Base-by-base conservation (phyloP, 2,113 vertebrate species). In the Ploceus nigricollis region DNA sequence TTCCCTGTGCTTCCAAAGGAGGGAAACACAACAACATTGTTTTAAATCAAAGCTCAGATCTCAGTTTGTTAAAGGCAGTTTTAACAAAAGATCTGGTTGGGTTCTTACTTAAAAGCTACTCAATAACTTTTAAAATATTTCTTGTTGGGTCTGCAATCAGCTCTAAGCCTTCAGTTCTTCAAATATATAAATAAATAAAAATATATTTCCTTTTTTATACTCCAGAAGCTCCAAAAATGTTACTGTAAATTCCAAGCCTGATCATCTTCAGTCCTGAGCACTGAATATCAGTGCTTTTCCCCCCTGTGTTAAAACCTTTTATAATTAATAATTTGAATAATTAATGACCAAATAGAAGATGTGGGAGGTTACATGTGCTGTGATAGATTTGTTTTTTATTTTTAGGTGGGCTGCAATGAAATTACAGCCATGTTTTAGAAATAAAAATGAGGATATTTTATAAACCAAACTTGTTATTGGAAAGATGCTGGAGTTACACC, bases 21-120 rank as follows among this genome's bases (percentile, higher is more conserved):
- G 71, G 48, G 15, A 58, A 75, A 23, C 28, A 7, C 40, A 8
- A 0, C 1, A 11, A 20, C 0, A 1, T 1, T 0, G 1, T 10
- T 39, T 69, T 0, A 44, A 27, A 70, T 7, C 77, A 56, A 45
- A 82, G 30, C 68, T 86, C 71, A 7, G 23, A 17, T 0, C 51
- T 51, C 33, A 24, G 5, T 11, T 31, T 1, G 20, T 8, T 21
- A 65, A 90, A 54, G 21, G 31, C 28, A 6, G 9, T 48, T 82
- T 39, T 37, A 61, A 24, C 3, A 7, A 7, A 79, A 76, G n/a
- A 24, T 37, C 25, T 40, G 58, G 2, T 18, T 82, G 53, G 25
- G 18, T 60, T n/a, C 4, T 53, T 47, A 20, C 22, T 53, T 42
- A 35, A 47, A 87, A 83, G 65, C 31, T 61, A 7, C 57, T 3